Evolutionary conservation across 2,888 invertebrate species (phyloP).

Genomic region (Caenorhabditis sinica): DNA sequence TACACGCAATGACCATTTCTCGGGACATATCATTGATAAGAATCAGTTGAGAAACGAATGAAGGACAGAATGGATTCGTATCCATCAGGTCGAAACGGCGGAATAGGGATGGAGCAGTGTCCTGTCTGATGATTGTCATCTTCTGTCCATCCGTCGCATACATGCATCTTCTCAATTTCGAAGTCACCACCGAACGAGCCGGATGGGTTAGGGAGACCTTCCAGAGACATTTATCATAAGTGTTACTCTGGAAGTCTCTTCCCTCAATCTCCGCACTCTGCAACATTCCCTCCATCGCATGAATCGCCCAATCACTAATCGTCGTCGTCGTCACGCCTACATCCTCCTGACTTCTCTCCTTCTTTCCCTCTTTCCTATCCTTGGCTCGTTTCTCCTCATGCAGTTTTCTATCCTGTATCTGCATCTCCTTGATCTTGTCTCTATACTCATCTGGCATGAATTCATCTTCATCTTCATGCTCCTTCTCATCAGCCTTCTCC

Average conservation of each 20-base stretch:
- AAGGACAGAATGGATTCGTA: slow-evolving; percentile 69
- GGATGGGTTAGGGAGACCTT: slow-evolving; percentile 43
- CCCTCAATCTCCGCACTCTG: slow-evolving; percentile 77
- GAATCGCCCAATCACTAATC: slow-evolving; percentile 82
- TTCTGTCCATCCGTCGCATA: slow-evolving; percentile 54
- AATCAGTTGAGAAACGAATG: slow-evolving; percentile 72
- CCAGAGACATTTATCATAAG: slow-evolving; percentile 61
- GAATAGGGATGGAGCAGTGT: slow-evolving; percentile 50
- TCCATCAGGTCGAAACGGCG: slow-evolving; percentile 63
- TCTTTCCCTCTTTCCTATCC: slow-evolving; percentile 41
- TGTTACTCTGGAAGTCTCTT: slow-evolving; percentile 29
- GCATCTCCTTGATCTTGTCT: slow-evolving; percentile 50
- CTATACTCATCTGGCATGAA: slow-evolving; percentile 46
- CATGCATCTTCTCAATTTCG: slow-evolving; percentile 64
- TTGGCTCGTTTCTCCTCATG: slow-evolving; percentile 39
- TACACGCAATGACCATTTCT: slow-evolving; percentile 80
- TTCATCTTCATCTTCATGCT: slow-evolving; percentile 67
- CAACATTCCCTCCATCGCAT: slow-evolving; percentile 79
- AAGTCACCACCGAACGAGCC: slow-evolving; percentile 40
- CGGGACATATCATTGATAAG: slow-evolving; percentile 79
- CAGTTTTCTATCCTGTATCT: slow-evolving; percentile 20
- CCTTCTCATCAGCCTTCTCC: slow-evolving; percentile 14
- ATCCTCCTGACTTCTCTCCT: slow-evolving; percentile 49
- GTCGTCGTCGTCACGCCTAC: slow-evolving; percentile 71
- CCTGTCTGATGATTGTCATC: slow-evolving; percentile 63